Percentiles rank a stretch among this genome's conserved stretches.
phyloP scores from a whole-genome alignment of 2,888 invertebrate genomes.

The Eubasilissa splendida region DNA sequence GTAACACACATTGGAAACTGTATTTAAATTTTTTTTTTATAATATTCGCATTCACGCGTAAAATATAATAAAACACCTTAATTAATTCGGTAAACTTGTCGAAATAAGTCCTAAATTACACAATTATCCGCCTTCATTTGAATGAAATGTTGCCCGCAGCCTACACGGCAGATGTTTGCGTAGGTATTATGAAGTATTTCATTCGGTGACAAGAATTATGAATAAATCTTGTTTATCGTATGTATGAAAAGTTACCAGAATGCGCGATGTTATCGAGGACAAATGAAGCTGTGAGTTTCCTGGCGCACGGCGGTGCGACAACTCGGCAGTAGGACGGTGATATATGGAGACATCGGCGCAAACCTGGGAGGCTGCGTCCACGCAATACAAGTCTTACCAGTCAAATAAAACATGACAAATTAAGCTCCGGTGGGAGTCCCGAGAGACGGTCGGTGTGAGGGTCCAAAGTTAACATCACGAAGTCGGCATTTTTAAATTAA shows the following conservation, averaged over 20 bases:
- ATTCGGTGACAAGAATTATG: conserved; percentile 19
- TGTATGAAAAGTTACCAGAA: conserved; percentile 10
- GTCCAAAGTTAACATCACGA: too few species aligned
- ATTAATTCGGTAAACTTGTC: conserved; percentile 2
- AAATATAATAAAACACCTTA: too few species aligned
- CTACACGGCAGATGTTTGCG: background rate
- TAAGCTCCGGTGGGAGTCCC: too few species aligned
- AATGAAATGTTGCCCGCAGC: background rate
- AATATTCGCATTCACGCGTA: too few species aligned
- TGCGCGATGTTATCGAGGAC: conserved; percentile 42
- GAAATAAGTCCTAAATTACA: conserved; percentile 12
- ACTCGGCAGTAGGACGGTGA: conserved; percentile 17
- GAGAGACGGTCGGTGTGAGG: too few species aligned
- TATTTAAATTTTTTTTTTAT: too few species aligned
- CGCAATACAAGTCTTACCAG: background rate
- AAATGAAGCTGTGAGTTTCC: conserved; percentile 40
- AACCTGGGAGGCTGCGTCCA: background rate
- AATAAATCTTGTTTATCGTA: conserved; percentile 21
- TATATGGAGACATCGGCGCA: background rate
- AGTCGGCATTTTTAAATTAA: too few species aligned
- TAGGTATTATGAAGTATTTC: conserved; percentile 1
- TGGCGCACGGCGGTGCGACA: conserved; percentile 29
- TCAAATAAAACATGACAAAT: too few species aligned
- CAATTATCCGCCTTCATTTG: background rate
- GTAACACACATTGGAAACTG: too few species aligned